phyloP scores from a whole-genome alignment of 2,797 vertebrate species.

The Euphonia xanthogaster region DNA sequence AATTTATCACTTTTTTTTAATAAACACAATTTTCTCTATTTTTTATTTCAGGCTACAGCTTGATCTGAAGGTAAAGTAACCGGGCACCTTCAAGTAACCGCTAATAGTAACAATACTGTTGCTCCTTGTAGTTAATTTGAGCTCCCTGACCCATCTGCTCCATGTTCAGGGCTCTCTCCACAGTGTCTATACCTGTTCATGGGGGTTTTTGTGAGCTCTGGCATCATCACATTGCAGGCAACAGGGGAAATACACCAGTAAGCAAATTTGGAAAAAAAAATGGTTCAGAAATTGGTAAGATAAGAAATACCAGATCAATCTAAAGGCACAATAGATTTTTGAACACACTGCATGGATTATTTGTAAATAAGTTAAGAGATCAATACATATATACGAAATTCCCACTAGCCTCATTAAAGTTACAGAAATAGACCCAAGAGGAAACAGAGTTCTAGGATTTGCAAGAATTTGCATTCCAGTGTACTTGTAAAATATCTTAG shows the following conservation, averaged over 20 bases:
- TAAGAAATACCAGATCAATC: neutral
- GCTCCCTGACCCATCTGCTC: neutral
- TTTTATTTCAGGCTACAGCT: neutral
- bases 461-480: neutral
- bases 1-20: neutral
- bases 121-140: neutral
- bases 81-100: neutral
- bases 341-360: neutral
- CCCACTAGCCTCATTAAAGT: neutral
- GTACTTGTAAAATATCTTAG: neutral
- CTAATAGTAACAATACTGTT: neutral
- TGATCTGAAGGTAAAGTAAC: neutral
- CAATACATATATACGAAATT: fast-evolving
- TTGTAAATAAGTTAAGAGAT: neutral
- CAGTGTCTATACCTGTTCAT: neutral
- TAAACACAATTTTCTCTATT: neutral
- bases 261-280: neutral
- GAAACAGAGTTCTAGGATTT: neutral
- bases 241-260: neutral
- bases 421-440: neutral
- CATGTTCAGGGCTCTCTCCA: neutral
- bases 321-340: neutral
- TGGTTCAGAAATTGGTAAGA: neutral
- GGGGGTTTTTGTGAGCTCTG: neutral
- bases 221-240: neutral